phyloP scores from a whole-genome alignment of 2,113 vertebrate genomes.

The Rhinolophus sinicus region DNA sequence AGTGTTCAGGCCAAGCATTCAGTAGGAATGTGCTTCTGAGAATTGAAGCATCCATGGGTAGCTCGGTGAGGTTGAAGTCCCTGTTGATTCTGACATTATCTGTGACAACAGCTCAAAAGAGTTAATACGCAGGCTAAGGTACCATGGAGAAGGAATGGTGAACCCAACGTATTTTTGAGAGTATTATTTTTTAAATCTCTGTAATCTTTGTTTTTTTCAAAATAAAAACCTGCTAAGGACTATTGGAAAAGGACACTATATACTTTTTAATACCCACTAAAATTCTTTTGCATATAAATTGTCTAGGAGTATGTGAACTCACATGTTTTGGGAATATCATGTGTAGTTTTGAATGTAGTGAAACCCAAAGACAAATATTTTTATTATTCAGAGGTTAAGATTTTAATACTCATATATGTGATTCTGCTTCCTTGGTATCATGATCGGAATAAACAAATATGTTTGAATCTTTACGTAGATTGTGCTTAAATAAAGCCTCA shows the following conservation, averaged over 20 bases:
- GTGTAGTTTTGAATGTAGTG: neutral
- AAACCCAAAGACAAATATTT: conserved; percentile 24
- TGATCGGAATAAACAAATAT: conserved; percentile 78
- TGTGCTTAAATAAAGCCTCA: conserved; percentile 75
- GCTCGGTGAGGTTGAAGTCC: neutral
- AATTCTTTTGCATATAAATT: neutral
- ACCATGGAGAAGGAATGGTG: neutral
- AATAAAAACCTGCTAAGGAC: neutral
- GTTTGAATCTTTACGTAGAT: conserved; percentile 78
- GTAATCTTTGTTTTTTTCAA: neutral
- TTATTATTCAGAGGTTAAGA: conserved; percentile 65
- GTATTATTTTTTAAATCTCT: neutral
- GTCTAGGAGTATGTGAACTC: neutral
- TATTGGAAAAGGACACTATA: neutral
- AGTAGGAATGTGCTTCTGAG: neutral
- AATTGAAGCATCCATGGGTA: neutral
- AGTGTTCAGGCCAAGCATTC: neutral
- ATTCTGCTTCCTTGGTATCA: conserved; percentile 69
- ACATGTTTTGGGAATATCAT: neutral
- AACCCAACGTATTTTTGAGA: neutral
- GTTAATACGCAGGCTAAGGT: neutral
- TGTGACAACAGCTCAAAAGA: neutral
- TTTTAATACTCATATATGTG: conserved; percentile 74
- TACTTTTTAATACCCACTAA: neutral
- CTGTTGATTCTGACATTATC: neutral